Percentiles rank a stretch among this genome's conserved stretches.
Conservation (phyloP, 2,797 vertebrate genomes). For the Oreochromis mossambicus region DNA sequence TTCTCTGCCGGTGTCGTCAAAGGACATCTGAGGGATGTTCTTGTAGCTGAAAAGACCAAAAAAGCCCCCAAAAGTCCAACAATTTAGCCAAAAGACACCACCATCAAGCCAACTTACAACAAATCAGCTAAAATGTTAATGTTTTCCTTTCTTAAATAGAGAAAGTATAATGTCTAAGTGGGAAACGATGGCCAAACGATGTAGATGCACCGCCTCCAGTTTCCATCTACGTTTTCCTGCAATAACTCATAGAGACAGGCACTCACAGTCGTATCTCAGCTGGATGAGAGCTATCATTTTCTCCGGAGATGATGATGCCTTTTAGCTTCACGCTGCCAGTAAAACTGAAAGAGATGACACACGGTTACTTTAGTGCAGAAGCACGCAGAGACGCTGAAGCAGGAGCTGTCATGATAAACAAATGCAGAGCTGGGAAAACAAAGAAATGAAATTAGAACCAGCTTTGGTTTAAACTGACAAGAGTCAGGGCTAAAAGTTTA, state of each 20-base stretch:
- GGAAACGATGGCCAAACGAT: background rate
- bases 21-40: slow-evolving; percentile 97
- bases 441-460: background rate
- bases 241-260: background rate
- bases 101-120: background rate
- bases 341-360: slow-evolving; percentile 79
- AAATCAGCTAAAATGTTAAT: background rate
- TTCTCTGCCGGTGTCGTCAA: slow-evolving; percentile 88
- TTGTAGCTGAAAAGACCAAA: slow-evolving; percentile 79
- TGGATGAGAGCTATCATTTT: slow-evolving; percentile 86
- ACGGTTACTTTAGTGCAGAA: background rate
- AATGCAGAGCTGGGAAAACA: background rate
- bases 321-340: slow-evolving; percentile 95
- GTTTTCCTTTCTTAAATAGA: background rate
- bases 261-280: slow-evolving; percentile 93
- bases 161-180: background rate
- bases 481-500: background rate
- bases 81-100: background rate
- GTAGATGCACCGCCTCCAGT: background rate
- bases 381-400: background rate
- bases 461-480: background rate
- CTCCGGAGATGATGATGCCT: slow-evolving; percentile 90
- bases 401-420: background rate
- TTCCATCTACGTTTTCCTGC: background rate
- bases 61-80: rapidly evolving